Base-by-base conservation (phyloP, 1,140 invertebrate genomes). In the Harlomillsia oculata region DNA sequence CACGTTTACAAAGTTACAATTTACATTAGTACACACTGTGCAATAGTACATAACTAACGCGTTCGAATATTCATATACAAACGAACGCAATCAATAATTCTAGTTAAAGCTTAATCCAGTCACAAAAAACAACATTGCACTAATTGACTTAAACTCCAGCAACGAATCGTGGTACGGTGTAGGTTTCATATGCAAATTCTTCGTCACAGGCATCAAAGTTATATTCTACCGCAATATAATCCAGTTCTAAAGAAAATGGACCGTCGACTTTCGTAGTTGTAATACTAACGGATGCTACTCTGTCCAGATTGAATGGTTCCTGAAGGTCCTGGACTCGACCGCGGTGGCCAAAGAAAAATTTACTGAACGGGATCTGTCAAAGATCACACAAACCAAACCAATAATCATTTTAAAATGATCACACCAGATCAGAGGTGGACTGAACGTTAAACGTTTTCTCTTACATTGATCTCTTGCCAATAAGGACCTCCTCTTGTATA, bases 401-500 rank as follows among this genome's bases (percentile, higher is more conserved):
- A 5, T 9, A 44, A 44, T 21, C 20, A 20, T 3, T 34, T n/a
- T 34, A 34, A n/a, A n/a, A n/a, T 34, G 8, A 9, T 34, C 32
- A 34, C n/a, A 34, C 8, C 32, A 34, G 32, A 34, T 34, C 8
- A 34, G n/a, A 34, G 8, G n/a, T 34, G n/a, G n/a, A 34, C 32
- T 8, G 8, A 9, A 34, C 32, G 8, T 11, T 41, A 41, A n/a
- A n/a, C 4, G 39, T 21, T 62, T 56, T 52, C 49, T 67, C 62
- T 66, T 76, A 89, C 86, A 76, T 83, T 87, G 1, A 83, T 78
- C 54, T 82, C 73, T 75, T 97, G 93, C 94, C 94, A 97, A 70
- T 97, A 95, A 8, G 94, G 94, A 0, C 94, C 94, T 40, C 94
- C 94, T 72, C 89, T 79, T 0, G 94, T 98, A 68, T 82, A 89